Evolutionary conservation across 2,797 vertebrate species (phyloP), one percentile per base, ranked within the genome.

Genomic region (Heterohyrax brucei): DNA sequence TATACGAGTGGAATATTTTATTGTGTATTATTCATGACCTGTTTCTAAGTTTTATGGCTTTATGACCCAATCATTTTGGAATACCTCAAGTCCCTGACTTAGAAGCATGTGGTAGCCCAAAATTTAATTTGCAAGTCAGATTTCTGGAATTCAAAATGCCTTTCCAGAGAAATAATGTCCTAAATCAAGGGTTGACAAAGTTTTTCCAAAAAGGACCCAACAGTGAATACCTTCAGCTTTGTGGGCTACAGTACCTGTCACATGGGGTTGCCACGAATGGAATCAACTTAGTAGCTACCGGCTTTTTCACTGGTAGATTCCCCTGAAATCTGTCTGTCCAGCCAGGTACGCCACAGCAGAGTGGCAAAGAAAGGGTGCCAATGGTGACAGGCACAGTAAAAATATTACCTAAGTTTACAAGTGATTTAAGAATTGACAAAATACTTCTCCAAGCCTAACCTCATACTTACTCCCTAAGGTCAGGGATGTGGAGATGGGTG

Each of bases 111-210:
- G n/a, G 79, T 59, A 81, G 62, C 53, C 62, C 6, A 81, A 85
- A 91, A 73, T 18, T 70, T 89, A 79, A 89, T 39, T 88, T 91
- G 44, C 83, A 85, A 91, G 76, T 92, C 90, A 68, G 21, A 5
- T 91, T 83, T 89, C 80, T 82, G 77, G 50, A 95, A 93, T 70
- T 86, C 50, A 62, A 82, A 95, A 70, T 16, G 50, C 16, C 13
- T 53, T 80, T 93, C 91, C 53, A 91, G 87, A 89, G 91, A 88
- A 88, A 80, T 77, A 86, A 46, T 50, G 7, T n/a, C 86, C 48
- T 79, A 85, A 68, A 68, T 56, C 56, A 64, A 18, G 6, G 21
- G 21, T 84, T 50, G 26, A 1, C 19, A 39, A 50, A 46, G 19
- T 2, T 68, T 61, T 85, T 56, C 53, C 53, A 56, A 56, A 56